Conservation (phyloP, 2,797 vertebrate species). For the Acipenser transmontanus region DNA sequence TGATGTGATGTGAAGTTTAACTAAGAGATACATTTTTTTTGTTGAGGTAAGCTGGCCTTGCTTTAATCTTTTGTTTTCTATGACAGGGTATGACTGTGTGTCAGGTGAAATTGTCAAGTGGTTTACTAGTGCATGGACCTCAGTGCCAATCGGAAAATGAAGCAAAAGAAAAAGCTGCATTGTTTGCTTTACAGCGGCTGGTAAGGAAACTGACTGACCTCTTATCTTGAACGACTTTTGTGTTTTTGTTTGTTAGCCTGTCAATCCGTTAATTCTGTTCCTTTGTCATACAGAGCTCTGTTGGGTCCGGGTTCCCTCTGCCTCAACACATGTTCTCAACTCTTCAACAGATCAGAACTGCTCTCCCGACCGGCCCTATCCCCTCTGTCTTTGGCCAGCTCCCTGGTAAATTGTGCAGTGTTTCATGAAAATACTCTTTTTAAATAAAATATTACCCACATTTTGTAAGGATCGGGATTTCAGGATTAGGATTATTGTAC, state of each 20-base stretch:
- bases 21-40: too few relatives aligned
- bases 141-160: conserved; percentile 87
- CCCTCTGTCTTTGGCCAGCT: conserved; percentile 71
- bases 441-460: too few relatives aligned
- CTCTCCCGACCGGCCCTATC: conserved; percentile 63
- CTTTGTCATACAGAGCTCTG: conserved; percentile 62
- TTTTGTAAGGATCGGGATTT: too few relatives aligned
- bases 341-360: conserved; percentile 62
- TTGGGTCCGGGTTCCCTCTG: conserved; percentile 76
- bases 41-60: too few relatives aligned
- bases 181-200: conserved; percentile 86
- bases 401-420: conserved; percentile 52
- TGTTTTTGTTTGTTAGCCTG: conserved; percentile 7
- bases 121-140: conserved; percentile 80
- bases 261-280: conserved; percentile 20
- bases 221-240: too few relatives aligned
- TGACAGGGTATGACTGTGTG: conserved; percentile 77
- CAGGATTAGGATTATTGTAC: too few relatives aligned
- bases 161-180: conserved; percentile 87
- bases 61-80: conserved; percentile 29
- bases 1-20: too few relatives aligned
- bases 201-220: conserved; percentile 50
- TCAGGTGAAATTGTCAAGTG: conserved; percentile 89
- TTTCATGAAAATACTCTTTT: too few relatives aligned
- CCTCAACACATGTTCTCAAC: conserved; percentile 72